Evolutionary conservation across 2,113 vertebrate species (phyloP), one percentile per base, ranked within the genome.

Genomic region (Anguilla rostrata): DNA sequence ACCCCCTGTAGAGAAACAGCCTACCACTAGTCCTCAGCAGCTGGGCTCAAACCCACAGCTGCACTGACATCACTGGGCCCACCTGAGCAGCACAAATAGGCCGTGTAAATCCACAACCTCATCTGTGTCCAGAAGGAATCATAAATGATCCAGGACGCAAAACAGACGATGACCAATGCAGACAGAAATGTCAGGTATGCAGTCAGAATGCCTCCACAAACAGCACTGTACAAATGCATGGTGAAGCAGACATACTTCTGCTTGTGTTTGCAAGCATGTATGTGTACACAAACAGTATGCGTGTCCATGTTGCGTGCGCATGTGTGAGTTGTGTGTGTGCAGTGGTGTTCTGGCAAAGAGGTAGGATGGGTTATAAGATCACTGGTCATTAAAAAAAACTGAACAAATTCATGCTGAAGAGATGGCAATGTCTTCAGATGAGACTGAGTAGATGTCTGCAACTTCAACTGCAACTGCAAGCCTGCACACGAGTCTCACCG

Each of bases 401-500:
- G 53, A 39, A 20, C 40, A 20, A 20, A 5, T 81, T 71, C 40
- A 26, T 78, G 82, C 39, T 34, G 78, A 78, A 29, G 20, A 75
- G 71, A 34, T 34, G 71, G 71, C 71, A 3, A 20, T n/a, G 16
- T 71, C 63, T 22, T 16, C 16, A n/a, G 63, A n/a, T 71, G 63
- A 71, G 63, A 71, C 14, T 46, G 49, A 53, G 49, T 14, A 14
- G 49, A 53, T 1, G 43, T 46, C 43, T 46, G 4, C 43, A 46
- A 9, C 43, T 46, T 34, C 34, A 34, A 34, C 34, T 34, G 34
- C 34, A 34, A 34, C 34, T 34, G 34, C 34, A 1, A 34, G 34
- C 34, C 0, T 34, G 34, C 34, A 34, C 34, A 34, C 34, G 34
- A 34, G 34, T 34, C 34, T 34, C 89, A 99, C 98, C 98, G 29